These are phyloP conservation scores for Alauda arvensis DNA, from an alignment of 2,797 vertebrate genomes.

Conservation along the genomic window DNA sequence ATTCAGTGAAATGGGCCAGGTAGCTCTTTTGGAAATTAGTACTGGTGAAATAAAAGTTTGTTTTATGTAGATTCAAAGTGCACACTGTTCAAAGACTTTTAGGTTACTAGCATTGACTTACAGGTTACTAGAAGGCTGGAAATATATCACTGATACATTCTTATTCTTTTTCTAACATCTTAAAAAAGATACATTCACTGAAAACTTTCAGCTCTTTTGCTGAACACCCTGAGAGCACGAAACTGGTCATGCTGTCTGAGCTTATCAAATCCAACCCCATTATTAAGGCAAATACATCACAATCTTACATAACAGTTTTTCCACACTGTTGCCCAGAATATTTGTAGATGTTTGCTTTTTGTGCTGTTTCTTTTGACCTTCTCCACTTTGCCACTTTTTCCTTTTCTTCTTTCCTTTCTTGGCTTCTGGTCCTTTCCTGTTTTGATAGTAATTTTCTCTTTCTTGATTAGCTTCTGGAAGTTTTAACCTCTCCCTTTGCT, in stretches of 20 bases:
- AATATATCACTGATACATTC: background rate
- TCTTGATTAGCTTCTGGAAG: background rate
- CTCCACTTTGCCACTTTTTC: background rate
- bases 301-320: constrained; percentile 7
- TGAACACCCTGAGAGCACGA: background rate
- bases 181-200: background rate
- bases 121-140: background rate
- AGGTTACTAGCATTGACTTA: background rate
- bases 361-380: background rate
- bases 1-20: background rate
- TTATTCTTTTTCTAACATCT: background rate
- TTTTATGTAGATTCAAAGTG: background rate
- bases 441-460: background rate
- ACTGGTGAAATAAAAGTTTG: background rate
- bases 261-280: background rate
- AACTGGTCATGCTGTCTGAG: background rate
- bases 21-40: background rate
- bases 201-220: background rate
- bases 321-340: background rate
- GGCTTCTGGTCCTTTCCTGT: background rate
- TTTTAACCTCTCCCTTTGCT: background rate
- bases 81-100: background rate
- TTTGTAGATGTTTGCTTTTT: background rate
- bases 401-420: background rate
- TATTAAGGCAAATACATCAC: constrained; percentile 13